phyloP scores from a whole-genome alignment of 2,113 vertebrate genomes.

The Perccottus glenii region DNA sequence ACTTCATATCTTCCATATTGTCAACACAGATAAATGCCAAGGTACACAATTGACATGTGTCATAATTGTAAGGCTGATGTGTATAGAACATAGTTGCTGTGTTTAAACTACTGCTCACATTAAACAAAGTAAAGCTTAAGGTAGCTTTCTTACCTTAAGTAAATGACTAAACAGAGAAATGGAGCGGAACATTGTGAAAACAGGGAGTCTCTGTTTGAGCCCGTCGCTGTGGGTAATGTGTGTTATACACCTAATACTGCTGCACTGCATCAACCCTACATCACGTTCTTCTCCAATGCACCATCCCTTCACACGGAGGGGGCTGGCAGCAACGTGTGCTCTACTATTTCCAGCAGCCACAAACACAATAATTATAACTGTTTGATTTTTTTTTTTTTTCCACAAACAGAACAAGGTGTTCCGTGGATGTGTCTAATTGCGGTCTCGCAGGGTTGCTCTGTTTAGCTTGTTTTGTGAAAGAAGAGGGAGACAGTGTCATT shows the following conservation, averaged over 20 bases:
- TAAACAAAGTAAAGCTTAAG: too few relatives aligned
- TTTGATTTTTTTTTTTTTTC: slow-evolving; percentile 17
- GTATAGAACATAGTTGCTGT: too few relatives aligned
- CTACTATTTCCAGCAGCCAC: slow-evolving; percentile 1
- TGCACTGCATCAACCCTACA: slow-evolving; percentile 47
- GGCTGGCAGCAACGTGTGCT: slow-evolving; percentile 22
- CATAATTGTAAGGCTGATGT: too few relatives aligned
- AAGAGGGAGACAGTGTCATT: slow-evolving; percentile 20
- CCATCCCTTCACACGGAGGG: slow-evolving; percentile 17
- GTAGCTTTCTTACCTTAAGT: neutral
- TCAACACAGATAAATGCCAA: too few relatives aligned
- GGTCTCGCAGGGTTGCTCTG: slow-evolving; percentile 22
- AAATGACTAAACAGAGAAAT: slow-evolving; percentile 12
- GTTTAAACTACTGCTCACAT: too few relatives aligned
- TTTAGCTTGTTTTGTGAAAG: slow-evolving; percentile 48
- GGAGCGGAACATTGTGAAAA: slow-evolving; percentile 20
- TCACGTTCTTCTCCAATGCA: slow-evolving; percentile 29
- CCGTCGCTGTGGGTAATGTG: slow-evolving; percentile 24
- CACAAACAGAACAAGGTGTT: slow-evolving; percentile 20
- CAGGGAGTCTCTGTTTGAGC: slow-evolving; percentile 29
- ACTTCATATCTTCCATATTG: too few relatives aligned
- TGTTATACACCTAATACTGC: slow-evolving; percentile 28
- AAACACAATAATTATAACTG: slow-evolving; percentile 55
- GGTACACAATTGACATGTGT: too few relatives aligned
- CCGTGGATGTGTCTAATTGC: slow-evolving; percentile 38